Conservation (phyloP, 2,113 vertebrate species). For the Pangasianodon gigas region DNA sequence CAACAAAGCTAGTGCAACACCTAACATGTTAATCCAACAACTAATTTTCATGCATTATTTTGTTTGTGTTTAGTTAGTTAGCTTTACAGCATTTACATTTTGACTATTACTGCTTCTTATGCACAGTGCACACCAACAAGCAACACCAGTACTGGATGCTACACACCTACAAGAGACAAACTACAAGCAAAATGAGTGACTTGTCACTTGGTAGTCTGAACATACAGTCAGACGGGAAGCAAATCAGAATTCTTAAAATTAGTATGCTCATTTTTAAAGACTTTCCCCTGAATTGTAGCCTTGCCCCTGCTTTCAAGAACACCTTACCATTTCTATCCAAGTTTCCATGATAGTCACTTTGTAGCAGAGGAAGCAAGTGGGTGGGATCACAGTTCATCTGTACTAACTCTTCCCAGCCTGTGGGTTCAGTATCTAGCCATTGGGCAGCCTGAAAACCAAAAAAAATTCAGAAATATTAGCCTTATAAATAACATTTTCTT, state of each 20-base stretch:
- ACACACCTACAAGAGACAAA: not conserved
- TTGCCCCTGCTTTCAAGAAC: not conserved
- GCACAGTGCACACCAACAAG: not conserved
- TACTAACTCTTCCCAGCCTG: slow-evolving; percentile 16
- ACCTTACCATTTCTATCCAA: slow-evolving; percentile 67
- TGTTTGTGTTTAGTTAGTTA: not conserved
- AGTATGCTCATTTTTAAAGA: not conserved
- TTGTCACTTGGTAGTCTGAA: not conserved
- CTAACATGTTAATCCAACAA: not conserved
- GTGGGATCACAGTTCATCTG: slow-evolving; percentile 46
- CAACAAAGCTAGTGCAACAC: not conserved
- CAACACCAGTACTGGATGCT: not conserved
- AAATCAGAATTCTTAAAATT: not conserved
- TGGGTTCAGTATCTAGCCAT: slow-evolving; percentile 63
- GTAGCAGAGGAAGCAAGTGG: slow-evolving; percentile 71
- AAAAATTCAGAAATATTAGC: not conserved
- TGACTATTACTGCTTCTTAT: not conserved
- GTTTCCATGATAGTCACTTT: slow-evolving; percentile 70
- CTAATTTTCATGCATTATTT: not conserved
- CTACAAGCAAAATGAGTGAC: not conserved
- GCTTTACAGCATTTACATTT: not conserved
- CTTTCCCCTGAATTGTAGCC: not conserved
- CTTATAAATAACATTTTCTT: not conserved
- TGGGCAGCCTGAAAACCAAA: slow-evolving; percentile 65
- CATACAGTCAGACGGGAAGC: not conserved